Conservation (phyloP, 2,113 vertebrate species). For the Vulpes ferrilata region DNA sequence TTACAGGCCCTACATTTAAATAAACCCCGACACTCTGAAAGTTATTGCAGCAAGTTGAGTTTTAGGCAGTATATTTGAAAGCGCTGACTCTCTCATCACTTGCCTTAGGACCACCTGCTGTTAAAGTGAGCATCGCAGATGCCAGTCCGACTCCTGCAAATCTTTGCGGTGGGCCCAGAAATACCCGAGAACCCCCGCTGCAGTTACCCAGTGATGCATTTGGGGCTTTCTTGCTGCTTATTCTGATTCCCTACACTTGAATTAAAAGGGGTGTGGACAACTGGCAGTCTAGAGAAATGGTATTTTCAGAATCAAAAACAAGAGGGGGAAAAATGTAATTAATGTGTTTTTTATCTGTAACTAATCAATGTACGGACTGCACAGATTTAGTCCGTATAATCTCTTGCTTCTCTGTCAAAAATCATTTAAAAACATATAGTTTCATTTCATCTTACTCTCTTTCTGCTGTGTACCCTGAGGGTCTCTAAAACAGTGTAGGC, state of each 20-base stretch:
- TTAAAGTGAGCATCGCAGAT: not conserved
- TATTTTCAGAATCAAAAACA: not conserved
- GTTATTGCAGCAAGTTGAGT: not conserved
- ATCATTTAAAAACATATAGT: not conserved
- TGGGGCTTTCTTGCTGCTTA: not conserved
- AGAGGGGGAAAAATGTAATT: not conserved
- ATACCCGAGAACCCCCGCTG: not conserved
- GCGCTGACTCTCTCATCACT: not conserved
- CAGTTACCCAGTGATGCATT: not conserved
- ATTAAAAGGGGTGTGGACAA: not conserved
- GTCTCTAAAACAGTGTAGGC: not conserved
- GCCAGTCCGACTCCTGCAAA: not conserved
- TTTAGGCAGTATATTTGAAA: not conserved
- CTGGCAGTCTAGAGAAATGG: not conserved
- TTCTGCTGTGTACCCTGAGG: not conserved
- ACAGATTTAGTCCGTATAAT: not conserved
- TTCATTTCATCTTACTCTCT: not conserved
- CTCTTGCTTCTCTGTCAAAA: not conserved
- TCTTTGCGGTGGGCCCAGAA: accelerated
- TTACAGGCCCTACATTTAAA: not conserved
- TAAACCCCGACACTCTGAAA: not conserved
- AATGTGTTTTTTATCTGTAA: not conserved
- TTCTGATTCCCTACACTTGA: not conserved
- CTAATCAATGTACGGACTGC: not conserved
- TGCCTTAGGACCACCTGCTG: not conserved